Evolutionary conservation across 23 tunicate species (phyloP).

Genomic region (Styela plicata): DNA sequence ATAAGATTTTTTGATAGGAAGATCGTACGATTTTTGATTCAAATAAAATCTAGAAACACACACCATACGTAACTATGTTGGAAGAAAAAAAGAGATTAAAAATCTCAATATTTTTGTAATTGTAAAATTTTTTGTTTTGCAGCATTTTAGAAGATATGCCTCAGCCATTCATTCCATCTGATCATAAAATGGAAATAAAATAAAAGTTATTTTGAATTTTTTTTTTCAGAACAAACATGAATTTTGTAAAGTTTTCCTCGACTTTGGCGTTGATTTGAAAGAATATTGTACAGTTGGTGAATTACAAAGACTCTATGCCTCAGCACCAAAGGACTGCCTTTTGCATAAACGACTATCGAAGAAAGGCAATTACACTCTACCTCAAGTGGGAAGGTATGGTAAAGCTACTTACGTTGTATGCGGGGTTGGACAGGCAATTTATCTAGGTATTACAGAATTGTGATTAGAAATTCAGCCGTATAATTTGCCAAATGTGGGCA

Average conservation of each 20-base stretch:
- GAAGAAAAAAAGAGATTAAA: too few relatives aligned
- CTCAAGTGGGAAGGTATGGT: conserved; percentile 9
- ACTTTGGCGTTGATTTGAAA: conserved; percentile 25
- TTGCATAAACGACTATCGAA: not conserved
- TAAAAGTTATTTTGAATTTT: not conserved
- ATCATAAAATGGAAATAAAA: not conserved
- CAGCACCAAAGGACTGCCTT: conserved; percentile 7
- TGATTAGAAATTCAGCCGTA: too few relatives aligned
- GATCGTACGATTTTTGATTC: too few relatives aligned
- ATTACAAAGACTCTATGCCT: not conserved
- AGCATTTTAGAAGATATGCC: not conserved
- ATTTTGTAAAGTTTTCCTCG: conserved; percentile 25
- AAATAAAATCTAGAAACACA: too few relatives aligned
- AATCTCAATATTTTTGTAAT: too few relatives aligned
- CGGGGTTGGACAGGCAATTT: too few relatives aligned
- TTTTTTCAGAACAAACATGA: conserved; percentile 30
- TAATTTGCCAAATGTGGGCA: too few relatives aligned
- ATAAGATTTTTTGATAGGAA: too few relatives aligned
- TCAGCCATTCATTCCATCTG: not conserved
- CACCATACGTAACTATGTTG: too few relatives aligned
- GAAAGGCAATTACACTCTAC: not conserved
- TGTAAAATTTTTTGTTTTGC: not conserved
- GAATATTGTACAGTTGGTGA: conserved; percentile 2
- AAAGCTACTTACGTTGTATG: too few relatives aligned
- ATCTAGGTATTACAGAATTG: too few relatives aligned